A percentile compares a stretch with the other conserved stretches of the same genome.
These are phyloP conservation scores for Dicrurus megarhynchus DNA, from an alignment of 2,113 vertebrate species.

Conservation along the genomic window DNA sequence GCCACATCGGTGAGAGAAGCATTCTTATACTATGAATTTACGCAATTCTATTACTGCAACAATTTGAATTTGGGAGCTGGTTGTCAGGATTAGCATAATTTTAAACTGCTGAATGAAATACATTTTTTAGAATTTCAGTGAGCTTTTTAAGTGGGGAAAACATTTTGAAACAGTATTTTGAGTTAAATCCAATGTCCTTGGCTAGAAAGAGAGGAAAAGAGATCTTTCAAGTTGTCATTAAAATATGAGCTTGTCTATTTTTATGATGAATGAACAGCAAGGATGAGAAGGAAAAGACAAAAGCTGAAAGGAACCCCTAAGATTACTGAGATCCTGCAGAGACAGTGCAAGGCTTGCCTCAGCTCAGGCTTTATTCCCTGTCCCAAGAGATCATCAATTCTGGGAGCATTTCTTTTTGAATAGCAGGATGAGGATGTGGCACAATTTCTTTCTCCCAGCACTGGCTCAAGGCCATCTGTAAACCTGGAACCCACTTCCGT, in stretches of 20 bases:
- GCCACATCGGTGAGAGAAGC: not conserved
- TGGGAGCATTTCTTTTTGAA: not conserved
- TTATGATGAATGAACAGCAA: slow-evolving; percentile 14
- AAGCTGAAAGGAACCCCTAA: not conserved
- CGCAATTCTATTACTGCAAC: not conserved
- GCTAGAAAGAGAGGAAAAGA: not conserved
- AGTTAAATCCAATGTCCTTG: not conserved
- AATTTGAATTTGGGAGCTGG: not conserved
- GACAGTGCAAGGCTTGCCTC: not conserved
- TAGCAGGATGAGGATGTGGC: not conserved
- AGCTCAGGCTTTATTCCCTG: not conserved
- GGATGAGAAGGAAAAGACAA: not conserved
- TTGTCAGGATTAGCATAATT: not conserved
- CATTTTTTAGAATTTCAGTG: not conserved
- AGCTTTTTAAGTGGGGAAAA: not conserved
- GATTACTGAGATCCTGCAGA: not conserved
- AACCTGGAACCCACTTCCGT: accelerated
- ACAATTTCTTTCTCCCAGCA: not conserved
- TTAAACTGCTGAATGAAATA: not conserved
- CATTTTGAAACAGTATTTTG: not conserved
- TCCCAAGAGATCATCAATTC: not conserved
- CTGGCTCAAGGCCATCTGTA: not conserved
- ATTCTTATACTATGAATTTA: not conserved
- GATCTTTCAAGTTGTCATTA: not conserved
- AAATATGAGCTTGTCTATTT: slow-evolving; percentile 10